Evolutionary conservation across 2,888 invertebrate species (phyloP).

Genomic region (Pteria penguin): DNA sequence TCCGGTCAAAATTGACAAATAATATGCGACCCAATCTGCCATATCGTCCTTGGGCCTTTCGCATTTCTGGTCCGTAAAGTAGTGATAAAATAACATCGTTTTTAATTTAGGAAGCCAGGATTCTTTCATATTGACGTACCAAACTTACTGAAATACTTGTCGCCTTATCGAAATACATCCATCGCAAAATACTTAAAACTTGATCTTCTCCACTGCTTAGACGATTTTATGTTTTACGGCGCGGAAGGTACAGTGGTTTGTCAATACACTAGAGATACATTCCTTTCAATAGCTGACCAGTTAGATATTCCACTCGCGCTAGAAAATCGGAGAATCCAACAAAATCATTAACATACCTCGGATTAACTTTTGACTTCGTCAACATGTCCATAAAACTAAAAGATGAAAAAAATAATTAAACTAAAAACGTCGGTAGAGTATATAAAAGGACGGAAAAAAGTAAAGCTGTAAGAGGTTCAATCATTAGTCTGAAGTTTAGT

Average conservation of each 20-base stretch:
- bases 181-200: background rate
- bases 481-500: slow-evolving; percentile 30
- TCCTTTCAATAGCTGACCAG: background rate
- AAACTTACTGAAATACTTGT: background rate
- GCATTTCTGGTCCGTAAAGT: too few relatives aligned
- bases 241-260: background rate
- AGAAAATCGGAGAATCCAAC: background rate
- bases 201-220: background rate
- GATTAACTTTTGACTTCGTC: slow-evolving; percentile 5
- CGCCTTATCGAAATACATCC: background rate
- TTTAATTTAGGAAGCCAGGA: background rate
- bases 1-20: too few relatives aligned
- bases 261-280: background rate
- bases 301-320: background rate
- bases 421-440: background rate
- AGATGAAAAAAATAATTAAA: too few relatives aligned
- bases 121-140: background rate
- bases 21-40: too few relatives aligned
- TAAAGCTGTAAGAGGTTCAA: slow-evolving; percentile 28
- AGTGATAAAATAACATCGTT: too few relatives aligned
- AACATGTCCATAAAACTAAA: too few relatives aligned
- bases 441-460: background rate
- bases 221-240: slow-evolving; percentile 1
- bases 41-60: too few relatives aligned
- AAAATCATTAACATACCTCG: slow-evolving; percentile 1